Evolutionary conservation across 64 coral and sea anemone species (phyloP).

Genomic region (Dendronephthya gigantea): DNA sequence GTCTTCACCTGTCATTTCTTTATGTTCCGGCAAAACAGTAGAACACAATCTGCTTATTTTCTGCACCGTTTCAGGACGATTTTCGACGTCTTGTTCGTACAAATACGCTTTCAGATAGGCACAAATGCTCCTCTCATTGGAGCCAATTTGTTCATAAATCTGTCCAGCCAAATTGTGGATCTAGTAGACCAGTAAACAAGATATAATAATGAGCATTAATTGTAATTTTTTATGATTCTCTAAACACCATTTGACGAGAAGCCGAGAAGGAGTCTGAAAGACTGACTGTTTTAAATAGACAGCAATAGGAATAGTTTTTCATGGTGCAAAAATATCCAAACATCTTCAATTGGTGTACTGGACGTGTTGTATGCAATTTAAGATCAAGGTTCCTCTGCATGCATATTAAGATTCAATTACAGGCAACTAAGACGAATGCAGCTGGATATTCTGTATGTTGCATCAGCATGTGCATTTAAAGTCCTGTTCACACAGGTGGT

Average conservation of each 20-base stretch:
- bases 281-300: neutral
- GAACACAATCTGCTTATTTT: neutral
- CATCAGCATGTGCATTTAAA: no score
- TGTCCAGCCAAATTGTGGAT: neutral
- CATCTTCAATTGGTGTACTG: no score
- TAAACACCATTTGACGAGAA: no score
- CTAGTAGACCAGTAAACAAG: neutral
- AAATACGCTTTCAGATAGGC: neutral
- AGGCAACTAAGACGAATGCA: no score
- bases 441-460: no score
- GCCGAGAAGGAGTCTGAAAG: no score
- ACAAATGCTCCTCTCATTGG: neutral
- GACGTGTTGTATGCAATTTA: no score
- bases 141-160: neutral
- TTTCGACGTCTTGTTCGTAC: neutral
- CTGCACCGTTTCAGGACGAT: neutral
- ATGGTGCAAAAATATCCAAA: no score
- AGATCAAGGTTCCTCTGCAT: no score
- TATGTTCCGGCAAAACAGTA: neutral
- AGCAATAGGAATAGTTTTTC: no score
- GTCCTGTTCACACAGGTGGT: no score
- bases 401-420: no score
- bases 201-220: neutral
- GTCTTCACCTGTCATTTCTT: neutral
- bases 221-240: neutral